A percentile compares a stretch with the other conserved stretches of the same genome.
Conservation (phyloP, 2,888 invertebrate genomes). For the Cheilosia variabilis region DNA sequence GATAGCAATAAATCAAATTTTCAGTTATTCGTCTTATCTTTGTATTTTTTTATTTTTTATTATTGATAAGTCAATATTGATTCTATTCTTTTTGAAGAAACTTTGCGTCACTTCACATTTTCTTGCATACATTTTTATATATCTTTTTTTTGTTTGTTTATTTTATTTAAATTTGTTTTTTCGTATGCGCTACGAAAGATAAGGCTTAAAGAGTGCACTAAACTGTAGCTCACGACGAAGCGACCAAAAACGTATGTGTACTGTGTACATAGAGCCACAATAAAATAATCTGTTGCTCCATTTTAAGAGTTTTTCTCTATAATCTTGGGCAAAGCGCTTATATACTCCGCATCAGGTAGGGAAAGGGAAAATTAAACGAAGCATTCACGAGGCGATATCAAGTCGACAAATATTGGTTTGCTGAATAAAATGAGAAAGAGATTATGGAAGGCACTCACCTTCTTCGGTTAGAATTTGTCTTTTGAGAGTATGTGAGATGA, state of each 20-base stretch:
- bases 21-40: constrained; percentile 10
- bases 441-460: constrained; percentile 55
- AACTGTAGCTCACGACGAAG: constrained; percentile 43
- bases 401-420: constrained; percentile 54
- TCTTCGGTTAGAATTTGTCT: constrained; percentile 12
- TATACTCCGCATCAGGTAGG: background rate
- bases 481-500: background rate
- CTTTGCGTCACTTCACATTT: background rate
- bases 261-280: background rate
- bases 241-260: background rate
- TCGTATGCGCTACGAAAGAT: background rate
- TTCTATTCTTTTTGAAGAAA: constrained; percentile 3
- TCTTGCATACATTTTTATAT: background rate
- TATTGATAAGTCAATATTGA: constrained; percentile 25
- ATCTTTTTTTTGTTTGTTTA: background rate
- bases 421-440: constrained; percentile 40
- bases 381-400: constrained; percentile 22
- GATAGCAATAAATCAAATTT: constrained; percentile 34
- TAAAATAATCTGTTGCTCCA: constrained; percentile 34
- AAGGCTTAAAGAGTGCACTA: constrained; percentile 44
- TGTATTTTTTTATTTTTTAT: background rate
- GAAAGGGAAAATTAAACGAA: constrained; percentile 1
- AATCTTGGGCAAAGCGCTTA: background rate
- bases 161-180: constrained; percentile 5
- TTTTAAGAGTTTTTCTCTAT: constrained; percentile 9